phyloP scores from a whole-genome alignment of 2,113 vertebrate species.

The Vimba vimba region DNA sequence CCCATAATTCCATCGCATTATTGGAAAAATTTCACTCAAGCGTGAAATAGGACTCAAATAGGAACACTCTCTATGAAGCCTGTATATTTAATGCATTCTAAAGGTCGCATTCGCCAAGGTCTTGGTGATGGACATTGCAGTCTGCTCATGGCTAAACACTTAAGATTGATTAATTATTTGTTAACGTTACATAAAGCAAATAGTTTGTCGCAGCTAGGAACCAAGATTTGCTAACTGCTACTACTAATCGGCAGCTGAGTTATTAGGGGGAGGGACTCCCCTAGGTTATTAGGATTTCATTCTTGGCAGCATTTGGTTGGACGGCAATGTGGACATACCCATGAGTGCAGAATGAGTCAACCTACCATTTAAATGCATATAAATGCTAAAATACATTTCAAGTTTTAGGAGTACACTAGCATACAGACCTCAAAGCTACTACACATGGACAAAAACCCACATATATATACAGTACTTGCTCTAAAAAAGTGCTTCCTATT shows the following conservation, averaged over 20 bases:
- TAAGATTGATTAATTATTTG: neutral
- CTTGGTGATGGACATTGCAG: neutral
- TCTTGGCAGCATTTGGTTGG: neutral
- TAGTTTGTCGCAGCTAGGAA: neutral
- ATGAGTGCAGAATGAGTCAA: neutral
- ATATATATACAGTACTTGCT: neutral
- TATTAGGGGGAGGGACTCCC: neutral
- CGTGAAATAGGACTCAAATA: constrained; percentile 19
- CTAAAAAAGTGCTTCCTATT: no score
- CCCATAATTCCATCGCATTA: constrained; percentile 30
- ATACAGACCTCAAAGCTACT: neutral
- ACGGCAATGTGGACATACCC: neutral
- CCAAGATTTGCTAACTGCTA: neutral
- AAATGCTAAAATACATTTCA: no score
- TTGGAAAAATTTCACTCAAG: constrained; percentile 33
- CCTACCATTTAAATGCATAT: neutral
- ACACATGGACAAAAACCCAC: neutral
- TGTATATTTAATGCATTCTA: neutral
- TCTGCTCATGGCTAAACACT: neutral
- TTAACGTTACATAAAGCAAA: neutral
- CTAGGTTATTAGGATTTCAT: neutral
- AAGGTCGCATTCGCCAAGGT: neutral
- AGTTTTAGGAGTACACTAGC: neutral
- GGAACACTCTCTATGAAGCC: neutral
- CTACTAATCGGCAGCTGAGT: neutral